Conservation (phyloP, 2,888 invertebrate species). For the Epistrophe eligans region DNA sequence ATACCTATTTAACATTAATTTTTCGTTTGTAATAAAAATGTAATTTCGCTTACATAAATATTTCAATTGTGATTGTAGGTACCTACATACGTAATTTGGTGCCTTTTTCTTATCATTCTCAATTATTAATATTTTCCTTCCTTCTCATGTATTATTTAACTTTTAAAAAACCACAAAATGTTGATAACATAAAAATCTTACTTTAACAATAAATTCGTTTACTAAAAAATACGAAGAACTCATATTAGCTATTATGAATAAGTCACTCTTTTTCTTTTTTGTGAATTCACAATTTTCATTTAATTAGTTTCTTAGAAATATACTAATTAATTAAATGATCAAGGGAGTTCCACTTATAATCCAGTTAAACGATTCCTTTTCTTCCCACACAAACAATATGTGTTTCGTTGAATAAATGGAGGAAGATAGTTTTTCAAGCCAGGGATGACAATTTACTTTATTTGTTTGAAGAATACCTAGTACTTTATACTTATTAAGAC, state of each 20-base stretch:
- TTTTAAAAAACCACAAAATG: background rate
- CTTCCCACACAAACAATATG: slow-evolving; percentile 54
- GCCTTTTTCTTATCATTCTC: background rate
- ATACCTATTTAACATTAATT: too few species aligned
- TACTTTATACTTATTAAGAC: too few species aligned
- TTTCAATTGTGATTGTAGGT: too few species aligned
- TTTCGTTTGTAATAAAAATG: background rate
- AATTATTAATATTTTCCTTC: background rate
- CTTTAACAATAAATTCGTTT: background rate
- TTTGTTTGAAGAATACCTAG: background rate
- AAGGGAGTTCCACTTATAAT: slow-evolving; percentile 24
- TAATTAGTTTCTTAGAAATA: slow-evolving; percentile 61
- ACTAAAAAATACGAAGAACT: background rate
- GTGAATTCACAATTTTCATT: background rate
- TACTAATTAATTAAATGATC: slow-evolving; percentile 68
- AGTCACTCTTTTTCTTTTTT: background rate
- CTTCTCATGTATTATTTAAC: background rate
- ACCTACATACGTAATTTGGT: background rate
- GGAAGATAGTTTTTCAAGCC: background rate
- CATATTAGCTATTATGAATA: background rate
- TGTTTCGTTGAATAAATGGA: background rate
- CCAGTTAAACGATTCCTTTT: background rate
- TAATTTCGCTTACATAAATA: background rate
- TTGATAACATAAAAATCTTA: background rate
- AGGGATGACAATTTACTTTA: slow-evolving; percentile 1